Conservation (phyloP, 1,140 invertebrate genomes). For the Ylistrum balloti region DNA sequence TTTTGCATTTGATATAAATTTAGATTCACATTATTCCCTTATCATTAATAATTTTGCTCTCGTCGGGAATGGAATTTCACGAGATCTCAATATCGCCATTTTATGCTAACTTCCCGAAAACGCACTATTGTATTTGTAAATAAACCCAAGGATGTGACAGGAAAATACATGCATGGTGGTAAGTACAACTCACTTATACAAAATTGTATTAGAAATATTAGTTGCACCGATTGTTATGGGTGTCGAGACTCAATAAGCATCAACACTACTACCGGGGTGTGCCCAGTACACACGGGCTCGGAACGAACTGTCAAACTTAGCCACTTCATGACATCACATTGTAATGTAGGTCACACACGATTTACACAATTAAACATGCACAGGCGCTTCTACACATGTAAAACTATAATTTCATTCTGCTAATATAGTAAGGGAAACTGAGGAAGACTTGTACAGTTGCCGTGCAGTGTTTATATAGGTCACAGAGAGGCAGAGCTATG, state of each 20-base stretch:
- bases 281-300: neutral
- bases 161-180: conserved; percentile 31
- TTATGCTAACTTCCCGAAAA: conserved; percentile 52
- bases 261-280: conserved; percentile 12
- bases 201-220: neutral
- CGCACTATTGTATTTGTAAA: neutral
- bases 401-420: neutral
- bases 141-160: conserved; percentile 15
- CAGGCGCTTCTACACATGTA: neutral
- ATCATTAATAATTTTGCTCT: conserved; percentile 39
- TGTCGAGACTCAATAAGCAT: neutral
- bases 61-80: conserved; percentile 46
- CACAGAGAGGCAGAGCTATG: neutral
- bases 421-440: neutral
- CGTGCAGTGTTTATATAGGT: neutral
- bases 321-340: conserved; percentile 24
- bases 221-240: neutral
- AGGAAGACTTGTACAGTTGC: neutral
- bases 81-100: conserved; percentile 52
- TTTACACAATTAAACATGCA: neutral
- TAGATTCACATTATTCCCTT: neutral
- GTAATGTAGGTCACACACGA: neutral
- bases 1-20: too few relatives aligned
- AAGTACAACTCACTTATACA: neutral
- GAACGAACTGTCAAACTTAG: conserved; percentile 24